Evolutionary conservation across 2,888 invertebrate genomes (phyloP).

Genomic region (Drosophila tanythrix): DNA sequence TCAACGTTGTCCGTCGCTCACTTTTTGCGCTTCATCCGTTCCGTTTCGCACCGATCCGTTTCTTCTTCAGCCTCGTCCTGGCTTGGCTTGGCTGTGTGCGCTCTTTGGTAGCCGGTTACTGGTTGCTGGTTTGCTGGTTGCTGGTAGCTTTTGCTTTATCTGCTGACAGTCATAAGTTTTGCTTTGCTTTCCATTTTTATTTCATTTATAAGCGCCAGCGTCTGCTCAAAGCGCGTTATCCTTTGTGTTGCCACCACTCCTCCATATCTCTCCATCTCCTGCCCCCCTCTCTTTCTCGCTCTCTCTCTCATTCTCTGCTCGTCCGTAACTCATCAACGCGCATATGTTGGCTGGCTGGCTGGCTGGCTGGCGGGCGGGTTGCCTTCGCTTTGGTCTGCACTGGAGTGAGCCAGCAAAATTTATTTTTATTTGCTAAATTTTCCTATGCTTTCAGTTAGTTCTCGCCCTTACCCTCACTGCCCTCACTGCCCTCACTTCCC

Average conservation of each 20-base stretch:
- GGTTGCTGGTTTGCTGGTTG: constrained; percentile 30
- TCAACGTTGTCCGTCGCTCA: constrained; percentile 20
- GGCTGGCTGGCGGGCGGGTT: constrained; percentile 12
- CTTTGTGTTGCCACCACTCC: constrained; percentile 2
- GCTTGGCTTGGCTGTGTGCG: not conserved
- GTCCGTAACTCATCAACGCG: constrained; percentile 77
- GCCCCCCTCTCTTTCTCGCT: not conserved
- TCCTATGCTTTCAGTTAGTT: constrained; percentile 31
- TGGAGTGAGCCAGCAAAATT: constrained; percentile 57
- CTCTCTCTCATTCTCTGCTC: not conserved
- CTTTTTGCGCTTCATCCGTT: not conserved
- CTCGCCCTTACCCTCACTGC: not conserved
- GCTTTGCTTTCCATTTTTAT: constrained; percentile 81
- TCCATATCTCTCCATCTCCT: too few species aligned
- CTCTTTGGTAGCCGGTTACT: constrained; percentile 30
- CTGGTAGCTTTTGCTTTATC: constrained; percentile 80
- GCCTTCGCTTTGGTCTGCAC: constrained; percentile 25
- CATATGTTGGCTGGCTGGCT: constrained; percentile 65
- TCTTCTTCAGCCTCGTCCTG: not conserved
- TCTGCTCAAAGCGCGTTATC: constrained; percentile 36
- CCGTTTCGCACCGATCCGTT: not conserved
- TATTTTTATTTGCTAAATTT: constrained; percentile 79
- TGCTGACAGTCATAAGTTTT: constrained; percentile 81
- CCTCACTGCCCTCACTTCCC: not conserved
- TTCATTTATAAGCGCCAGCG: constrained; percentile 72